phyloP scores from a whole-genome alignment of 2,797 vertebrate genomes.

The Prunella strophiata region DNA sequence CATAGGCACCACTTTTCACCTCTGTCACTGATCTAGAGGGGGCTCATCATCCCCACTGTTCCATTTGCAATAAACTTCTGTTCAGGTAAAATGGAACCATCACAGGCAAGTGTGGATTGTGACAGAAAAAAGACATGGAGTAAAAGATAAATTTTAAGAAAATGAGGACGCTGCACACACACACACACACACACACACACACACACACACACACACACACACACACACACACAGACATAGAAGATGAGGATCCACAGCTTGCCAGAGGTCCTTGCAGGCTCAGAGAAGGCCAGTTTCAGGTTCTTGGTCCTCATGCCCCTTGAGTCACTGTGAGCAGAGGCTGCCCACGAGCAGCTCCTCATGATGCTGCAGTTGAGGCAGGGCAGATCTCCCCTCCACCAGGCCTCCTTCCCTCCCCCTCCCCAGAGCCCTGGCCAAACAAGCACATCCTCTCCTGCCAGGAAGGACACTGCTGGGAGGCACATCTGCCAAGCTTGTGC shows the following conservation, averaged over 20 bases:
- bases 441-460: background rate
- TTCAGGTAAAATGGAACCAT: background rate
- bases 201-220: rapidly evolving
- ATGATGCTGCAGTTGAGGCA: background rate
- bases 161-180: background rate
- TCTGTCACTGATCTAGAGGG: background rate
- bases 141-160: background rate
- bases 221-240: rapidly evolving
- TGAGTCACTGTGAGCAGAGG: background rate
- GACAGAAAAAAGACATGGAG: background rate
- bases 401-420: background rate
- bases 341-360: background rate
- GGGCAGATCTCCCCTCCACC: background rate
- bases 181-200: rapidly evolving
- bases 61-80: background rate
- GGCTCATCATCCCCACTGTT: rapidly evolving
- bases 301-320: background rate
- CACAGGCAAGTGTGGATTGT: background rate
- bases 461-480: background rate
- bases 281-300: background rate
- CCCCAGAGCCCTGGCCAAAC: background rate
- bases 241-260: background rate
- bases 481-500: background rate
- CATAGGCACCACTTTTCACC: background rate
- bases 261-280: background rate